phyloP scores from a whole-genome alignment of 2,113 vertebrate species.

The Chamaetylas fuelleborni region DNA sequence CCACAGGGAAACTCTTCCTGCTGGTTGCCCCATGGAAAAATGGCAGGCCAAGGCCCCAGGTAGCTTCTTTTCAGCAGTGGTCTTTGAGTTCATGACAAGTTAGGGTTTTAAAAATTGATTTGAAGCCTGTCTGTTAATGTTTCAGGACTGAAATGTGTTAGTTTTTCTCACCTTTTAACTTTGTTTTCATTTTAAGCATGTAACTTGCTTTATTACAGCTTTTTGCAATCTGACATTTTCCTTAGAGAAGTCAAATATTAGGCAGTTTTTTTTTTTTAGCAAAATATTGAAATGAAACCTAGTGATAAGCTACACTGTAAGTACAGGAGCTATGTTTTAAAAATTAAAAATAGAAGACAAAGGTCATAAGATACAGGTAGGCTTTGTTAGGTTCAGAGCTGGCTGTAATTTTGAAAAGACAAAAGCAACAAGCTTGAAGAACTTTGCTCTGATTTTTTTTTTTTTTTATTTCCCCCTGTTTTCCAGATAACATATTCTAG shows the following conservation, averaged over 20 bases:
- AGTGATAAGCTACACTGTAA: not conserved
- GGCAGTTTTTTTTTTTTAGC: not conserved
- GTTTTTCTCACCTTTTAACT: not conserved
- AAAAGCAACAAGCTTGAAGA: not conserved
- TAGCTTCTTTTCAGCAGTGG: not conserved
- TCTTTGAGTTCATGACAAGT: not conserved
- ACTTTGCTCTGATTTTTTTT: not conserved
- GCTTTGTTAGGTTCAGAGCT: not conserved
- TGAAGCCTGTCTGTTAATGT: not conserved
- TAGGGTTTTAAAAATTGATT: not conserved
- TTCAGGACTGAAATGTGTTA: not conserved
- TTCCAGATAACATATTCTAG: not conserved
- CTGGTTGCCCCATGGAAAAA: not conserved
- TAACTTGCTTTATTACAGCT: not conserved
- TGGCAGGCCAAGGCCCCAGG: not conserved
- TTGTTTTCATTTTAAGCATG: not conserved
- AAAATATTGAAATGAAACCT: not conserved
- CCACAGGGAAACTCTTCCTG: not conserved
- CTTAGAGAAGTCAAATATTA: not conserved
- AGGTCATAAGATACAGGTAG: not conserved
- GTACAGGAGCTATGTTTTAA: not conserved
- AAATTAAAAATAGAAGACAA: not conserved
- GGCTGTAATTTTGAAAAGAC: not conserved
- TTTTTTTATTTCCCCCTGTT: not conserved
- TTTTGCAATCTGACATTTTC: not conserved